Percentiles rank a stretch among this genome's conserved stretches.
Conservation (phyloP, 2,797 vertebrate species). For the Bryconaethiops microstoma region DNA sequence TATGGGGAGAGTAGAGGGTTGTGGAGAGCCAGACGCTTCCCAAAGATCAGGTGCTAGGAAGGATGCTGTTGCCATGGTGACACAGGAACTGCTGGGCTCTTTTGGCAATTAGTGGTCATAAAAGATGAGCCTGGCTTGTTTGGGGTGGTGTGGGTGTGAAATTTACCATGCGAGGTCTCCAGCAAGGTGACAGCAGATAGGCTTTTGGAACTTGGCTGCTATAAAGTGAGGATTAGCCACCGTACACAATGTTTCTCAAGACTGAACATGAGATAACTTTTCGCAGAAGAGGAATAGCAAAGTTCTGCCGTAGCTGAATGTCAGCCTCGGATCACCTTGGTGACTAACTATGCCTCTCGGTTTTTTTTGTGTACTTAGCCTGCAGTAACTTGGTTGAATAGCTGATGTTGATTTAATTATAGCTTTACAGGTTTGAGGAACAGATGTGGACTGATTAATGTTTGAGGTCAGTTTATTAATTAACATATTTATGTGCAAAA, state of each 20-base stretch:
- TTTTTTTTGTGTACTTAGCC: too few relatives aligned
- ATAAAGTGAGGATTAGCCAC: slow-evolving; percentile 12
- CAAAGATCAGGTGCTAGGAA: slow-evolving; percentile 45
- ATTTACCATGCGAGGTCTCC: slow-evolving; percentile 37
- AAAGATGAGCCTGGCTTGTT: slow-evolving; percentile 42
- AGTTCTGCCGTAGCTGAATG: neutral
- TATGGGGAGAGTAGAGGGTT: slow-evolving; percentile 31
- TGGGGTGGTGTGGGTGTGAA: slow-evolving; percentile 38
- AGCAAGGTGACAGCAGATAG: slow-evolving; percentile 35
- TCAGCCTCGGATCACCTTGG: neutral
- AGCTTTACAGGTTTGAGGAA: too few relatives aligned
- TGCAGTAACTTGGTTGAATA: too few relatives aligned
- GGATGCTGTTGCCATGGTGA: slow-evolving; percentile 55
- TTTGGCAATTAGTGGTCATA: slow-evolving; percentile 45
- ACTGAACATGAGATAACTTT: neutral
- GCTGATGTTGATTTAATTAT: too few relatives aligned
- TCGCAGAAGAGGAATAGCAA: neutral
- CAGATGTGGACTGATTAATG: too few relatives aligned
- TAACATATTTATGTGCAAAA: too few relatives aligned
- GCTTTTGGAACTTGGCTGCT: slow-evolving; percentile 26
- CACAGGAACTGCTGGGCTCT: slow-evolving; percentile 43
- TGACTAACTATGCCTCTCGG: too few relatives aligned
- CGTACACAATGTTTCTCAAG: neutral
- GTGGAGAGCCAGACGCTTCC: slow-evolving; percentile 49
- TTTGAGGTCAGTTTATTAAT: too few relatives aligned